phyloP scores from a whole-genome alignment of 2,797 vertebrate genomes.

The Halcyon smyrnensis region DNA sequence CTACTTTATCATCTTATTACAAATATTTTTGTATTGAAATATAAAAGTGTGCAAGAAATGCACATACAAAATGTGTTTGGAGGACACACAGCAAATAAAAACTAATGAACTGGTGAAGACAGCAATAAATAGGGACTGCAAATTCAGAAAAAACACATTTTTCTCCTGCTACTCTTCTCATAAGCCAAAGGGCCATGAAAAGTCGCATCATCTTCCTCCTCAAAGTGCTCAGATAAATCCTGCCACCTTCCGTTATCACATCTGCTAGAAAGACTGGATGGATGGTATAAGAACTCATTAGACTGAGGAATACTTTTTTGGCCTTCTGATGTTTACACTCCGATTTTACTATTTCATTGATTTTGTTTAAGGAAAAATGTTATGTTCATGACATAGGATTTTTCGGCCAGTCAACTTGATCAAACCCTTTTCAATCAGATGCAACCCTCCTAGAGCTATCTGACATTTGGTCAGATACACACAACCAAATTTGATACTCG shows the following conservation, averaged over 20 bases:
- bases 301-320: neutral
- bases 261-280: neutral
- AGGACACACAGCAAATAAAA: neutral
- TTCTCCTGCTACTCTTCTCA: neutral
- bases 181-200: neutral
- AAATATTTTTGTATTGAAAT: neutral
- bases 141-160: neutral
- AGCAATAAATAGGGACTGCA: neutral
- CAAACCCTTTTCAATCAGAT: neutral
- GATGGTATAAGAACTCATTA: neutral
- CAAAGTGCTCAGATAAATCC: neutral
- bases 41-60: neutral
- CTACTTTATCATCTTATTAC: neutral
- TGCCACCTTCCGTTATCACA: neutral
- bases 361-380: neutral
- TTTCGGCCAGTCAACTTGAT: neutral
- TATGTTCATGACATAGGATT: neutral
- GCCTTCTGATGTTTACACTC: neutral
- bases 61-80: neutral
- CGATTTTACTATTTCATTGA: neutral
- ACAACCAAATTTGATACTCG: neutral
- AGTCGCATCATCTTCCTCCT: neutral
- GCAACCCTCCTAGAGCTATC: neutral
- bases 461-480: constrained; percentile 3
- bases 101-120: neutral